Percentiles rank a stretch among this genome's conserved stretches.
These are phyloP conservation scores for Xestobium rufovillosum DNA, from an alignment of 2,888 invertebrate species.

Conservation along the genomic window DNA sequence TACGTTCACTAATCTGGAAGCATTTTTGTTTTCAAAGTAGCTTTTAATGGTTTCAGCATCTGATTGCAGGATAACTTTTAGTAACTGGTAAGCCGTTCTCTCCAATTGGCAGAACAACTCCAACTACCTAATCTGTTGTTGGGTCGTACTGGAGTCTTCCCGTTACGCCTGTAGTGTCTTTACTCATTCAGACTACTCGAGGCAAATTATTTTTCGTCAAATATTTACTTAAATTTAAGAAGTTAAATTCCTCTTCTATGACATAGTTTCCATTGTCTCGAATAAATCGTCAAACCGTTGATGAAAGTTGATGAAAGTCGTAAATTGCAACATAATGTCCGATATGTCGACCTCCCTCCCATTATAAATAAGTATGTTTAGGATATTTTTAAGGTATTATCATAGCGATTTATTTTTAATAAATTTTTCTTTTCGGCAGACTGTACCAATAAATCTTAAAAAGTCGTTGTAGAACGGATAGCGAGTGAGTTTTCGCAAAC, in stretches of 20 bases:
- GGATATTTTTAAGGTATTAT: no score
- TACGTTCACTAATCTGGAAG: conserved; percentile 17
- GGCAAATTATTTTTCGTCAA: conserved; percentile 18
- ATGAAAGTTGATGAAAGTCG: conserved; percentile 16
- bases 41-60: conserved; percentile 9
- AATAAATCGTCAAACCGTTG: conserved; percentile 18
- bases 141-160: conserved; percentile 21
- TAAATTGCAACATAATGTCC: conserved; percentile 22
- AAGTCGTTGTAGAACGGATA: no score
- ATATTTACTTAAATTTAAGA: conserved; percentile 20
- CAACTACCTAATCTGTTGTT: conserved; percentile 23
- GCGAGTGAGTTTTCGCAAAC: no score
- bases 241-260: conserved; percentile 20
- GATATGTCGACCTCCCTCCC: conserved; percentile 22
- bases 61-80: conserved; percentile 8
- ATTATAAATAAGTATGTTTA: conserved; percentile 18
- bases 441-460: no score
- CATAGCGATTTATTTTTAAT: no score
- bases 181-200: conserved; percentile 20
- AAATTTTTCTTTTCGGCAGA: no score
- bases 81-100: conserved; percentile 17
- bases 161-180: conserved; percentile 25
- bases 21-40: conserved; percentile 10
- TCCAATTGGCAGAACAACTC: conserved; percentile 23
- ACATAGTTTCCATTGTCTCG: conserved; percentile 13